These are phyloP conservation scores for Xenus cinereus DNA, from an alignment of 2,113 vertebrate genomes.

Conservation along the genomic window DNA sequence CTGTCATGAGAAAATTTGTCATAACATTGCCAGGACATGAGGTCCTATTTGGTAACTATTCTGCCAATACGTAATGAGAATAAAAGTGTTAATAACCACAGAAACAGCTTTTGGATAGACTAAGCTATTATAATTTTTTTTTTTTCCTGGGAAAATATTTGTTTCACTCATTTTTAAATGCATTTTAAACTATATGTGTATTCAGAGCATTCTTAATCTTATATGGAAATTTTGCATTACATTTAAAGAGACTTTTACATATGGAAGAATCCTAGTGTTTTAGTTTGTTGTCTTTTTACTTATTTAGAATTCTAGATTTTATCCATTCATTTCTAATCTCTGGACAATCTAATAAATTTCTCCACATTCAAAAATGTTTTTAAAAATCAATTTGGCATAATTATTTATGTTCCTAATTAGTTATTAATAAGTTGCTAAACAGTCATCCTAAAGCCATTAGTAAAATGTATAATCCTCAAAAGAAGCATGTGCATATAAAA, in stretches of 20 bases:
- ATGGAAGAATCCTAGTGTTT: background rate
- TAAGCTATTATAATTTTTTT: background rate
- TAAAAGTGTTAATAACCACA: background rate
- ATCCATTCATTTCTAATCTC: background rate
- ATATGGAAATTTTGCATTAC: background rate
- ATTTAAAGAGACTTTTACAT: background rate
- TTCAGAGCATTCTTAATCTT: background rate
- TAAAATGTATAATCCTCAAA: background rate
- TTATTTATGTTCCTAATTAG: background rate
- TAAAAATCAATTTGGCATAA: background rate
- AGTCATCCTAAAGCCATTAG: background rate
- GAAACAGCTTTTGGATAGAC: background rate
- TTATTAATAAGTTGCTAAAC: background rate
- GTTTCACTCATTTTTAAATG: background rate
- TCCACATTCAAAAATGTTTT: background rate
- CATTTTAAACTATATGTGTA: background rate
- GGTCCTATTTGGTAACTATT: background rate
- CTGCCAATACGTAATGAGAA: accelerated
- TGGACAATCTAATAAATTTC: background rate
- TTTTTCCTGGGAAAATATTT: background rate
- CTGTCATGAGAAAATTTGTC: background rate
- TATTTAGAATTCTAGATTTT: background rate
- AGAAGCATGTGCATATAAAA: background rate
- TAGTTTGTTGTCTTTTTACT: background rate
- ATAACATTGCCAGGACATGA: background rate